These are phyloP conservation scores for Eptesicus fuscus DNA, from an alignment of 2,113 vertebrate genomes.

Conservation along the genomic window DNA sequence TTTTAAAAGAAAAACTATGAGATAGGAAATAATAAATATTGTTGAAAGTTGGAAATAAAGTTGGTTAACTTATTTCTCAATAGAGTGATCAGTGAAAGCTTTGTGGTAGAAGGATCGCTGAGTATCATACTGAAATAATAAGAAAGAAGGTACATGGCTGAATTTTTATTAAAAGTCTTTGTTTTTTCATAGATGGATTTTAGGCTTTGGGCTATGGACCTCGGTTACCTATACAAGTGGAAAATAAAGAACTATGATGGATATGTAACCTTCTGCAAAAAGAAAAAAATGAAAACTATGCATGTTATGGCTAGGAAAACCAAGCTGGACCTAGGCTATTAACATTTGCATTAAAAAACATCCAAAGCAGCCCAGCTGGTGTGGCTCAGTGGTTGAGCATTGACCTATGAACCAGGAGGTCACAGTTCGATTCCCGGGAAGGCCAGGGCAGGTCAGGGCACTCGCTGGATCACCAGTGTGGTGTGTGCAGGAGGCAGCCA, in stretches of 20 bases:
- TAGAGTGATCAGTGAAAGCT: background rate
- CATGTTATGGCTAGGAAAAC: background rate
- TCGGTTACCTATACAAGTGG: background rate
- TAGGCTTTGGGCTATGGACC: background rate
- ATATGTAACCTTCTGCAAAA: background rate
- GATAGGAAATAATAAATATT: background rate
- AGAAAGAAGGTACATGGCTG: background rate
- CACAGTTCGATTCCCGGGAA: too few species aligned
- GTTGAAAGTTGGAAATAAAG: background rate
- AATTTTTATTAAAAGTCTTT: background rate
- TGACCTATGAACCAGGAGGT: too few species aligned
- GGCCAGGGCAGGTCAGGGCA: too few species aligned
- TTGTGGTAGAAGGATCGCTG: background rate
- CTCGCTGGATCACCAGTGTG: too few species aligned
- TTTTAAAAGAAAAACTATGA: background rate
- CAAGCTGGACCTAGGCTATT: background rate
- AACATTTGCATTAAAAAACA: background rate
- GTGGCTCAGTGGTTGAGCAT: too few species aligned
- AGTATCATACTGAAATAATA: background rate
- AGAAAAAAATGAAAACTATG: background rate
- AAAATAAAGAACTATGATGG: constrained; percentile 7
- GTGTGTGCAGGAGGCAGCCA: too few species aligned
- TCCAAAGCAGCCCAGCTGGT: background rate
- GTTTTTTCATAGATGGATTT: background rate
- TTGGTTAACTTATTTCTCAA: background rate